These are phyloP conservation scores for Dicerorhinus sumatrensis DNA, from an alignment of 2,113 vertebrate genomes.

Conservation along the genomic window DNA sequence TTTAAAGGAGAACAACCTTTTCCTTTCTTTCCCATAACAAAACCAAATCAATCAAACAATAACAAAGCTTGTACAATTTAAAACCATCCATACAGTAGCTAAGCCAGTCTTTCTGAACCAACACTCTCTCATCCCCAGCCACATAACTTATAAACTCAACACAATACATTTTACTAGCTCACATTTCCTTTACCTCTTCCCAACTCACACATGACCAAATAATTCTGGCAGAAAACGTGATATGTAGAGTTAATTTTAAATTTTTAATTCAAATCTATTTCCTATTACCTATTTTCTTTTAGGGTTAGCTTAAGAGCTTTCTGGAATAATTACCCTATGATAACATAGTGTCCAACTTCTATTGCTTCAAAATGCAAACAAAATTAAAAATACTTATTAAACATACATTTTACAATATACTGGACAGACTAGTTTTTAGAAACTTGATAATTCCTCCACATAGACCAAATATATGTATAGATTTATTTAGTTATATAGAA, in stretches of 20 bases:
- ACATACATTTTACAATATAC: neutral
- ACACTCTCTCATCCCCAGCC: neutral
- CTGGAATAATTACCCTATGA: neutral
- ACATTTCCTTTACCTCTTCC: neutral
- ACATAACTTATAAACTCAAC: neutral
- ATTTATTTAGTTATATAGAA: neutral
- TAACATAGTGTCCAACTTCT: neutral
- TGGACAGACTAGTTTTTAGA: neutral
- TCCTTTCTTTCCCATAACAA: neutral
- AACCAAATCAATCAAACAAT: neutral
- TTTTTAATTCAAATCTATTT: neutral
- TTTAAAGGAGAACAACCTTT: neutral
- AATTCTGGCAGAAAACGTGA: neutral
- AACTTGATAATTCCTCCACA: neutral
- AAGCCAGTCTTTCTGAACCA: neutral
- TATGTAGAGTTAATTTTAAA: neutral
- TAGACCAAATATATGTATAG: neutral
- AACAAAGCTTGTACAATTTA: neutral
- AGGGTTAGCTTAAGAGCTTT: neutral
- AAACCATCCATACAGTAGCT: neutral
- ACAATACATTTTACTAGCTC: neutral
- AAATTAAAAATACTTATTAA: neutral
- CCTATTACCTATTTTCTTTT: constrained; percentile 5
- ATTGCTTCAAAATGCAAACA: neutral
- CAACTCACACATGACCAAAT: neutral